Evolutionary conservation across 2,113 vertebrate genomes (phyloP), one percentile per base, ranked within the genome.

Genomic region (Coryphaenoides rupestris): DNA sequence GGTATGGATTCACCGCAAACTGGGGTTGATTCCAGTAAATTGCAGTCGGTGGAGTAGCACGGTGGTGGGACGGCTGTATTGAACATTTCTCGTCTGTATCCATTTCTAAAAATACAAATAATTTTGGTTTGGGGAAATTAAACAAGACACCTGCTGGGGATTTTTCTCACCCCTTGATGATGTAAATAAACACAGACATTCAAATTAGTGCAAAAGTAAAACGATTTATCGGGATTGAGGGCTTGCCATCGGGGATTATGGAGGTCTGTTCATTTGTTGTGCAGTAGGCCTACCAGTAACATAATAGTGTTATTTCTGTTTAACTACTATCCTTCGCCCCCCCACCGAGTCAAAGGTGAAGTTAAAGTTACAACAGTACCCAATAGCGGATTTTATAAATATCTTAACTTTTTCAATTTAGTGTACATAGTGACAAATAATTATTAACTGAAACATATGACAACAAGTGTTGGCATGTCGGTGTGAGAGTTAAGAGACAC

Each of bases 151-250:
- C 12, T 47, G 71, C 54, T 61, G 52, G 26, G 24, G 19, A 60
- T 58, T 52, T 26, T 19, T 60, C 49, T 52, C 40, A 19, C 19
- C 1, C 22, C 4, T 52, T 63, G 56, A 82, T 77, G 66, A 73
- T 88, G 83, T 86, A 83, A 84, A 88, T 86, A 84, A 82, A 79
- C 65, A 60, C 68, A 77, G 74, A 79, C 62, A 66, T 77, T 72
- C 33, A 74, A 68, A 79, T 79, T 63, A 84, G 75, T 75, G 67
- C 53, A 12, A 64, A 56, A 79, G 23, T 75, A 58, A 58, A 22
- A 79, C 66, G 22, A 75, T 78, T 77, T 63, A 71, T 62, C n/a
- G 46, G 14, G 50, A 79, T 66, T 58, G 24, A 70, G 55, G 59
- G 69, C 74, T 81, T 77, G 74, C 57, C 13, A 22, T 24, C 70